Conservation (phyloP, 2,888 invertebrate genomes). For the Polydrusus tereticollis region DNA sequence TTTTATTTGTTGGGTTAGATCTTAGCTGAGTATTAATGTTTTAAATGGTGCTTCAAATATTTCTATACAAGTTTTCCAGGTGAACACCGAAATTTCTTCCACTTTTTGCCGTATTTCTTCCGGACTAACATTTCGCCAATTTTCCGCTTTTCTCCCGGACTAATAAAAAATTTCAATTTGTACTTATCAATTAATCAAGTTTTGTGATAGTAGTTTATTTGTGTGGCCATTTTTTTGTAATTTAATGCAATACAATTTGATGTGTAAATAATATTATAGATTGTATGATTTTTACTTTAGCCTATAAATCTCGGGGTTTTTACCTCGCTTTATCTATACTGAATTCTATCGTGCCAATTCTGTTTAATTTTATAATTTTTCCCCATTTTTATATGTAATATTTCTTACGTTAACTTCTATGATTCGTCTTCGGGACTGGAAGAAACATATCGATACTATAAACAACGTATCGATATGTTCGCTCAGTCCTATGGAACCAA, state of each 20-base stretch:
- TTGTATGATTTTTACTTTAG: not conserved
- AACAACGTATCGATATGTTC: too few species aligned
- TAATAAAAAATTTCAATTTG: too few species aligned
- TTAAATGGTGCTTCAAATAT: too few species aligned
- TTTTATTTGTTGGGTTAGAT: too few species aligned
- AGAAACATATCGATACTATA: too few species aligned
- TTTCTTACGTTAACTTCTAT: not conserved
- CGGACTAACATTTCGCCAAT: too few species aligned
- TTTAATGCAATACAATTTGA: not conserved
- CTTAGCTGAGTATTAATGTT: too few species aligned
- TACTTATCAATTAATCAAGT: constrained; percentile 12
- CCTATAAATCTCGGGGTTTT: not conserved
- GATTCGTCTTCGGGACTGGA: too few species aligned
- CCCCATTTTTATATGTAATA: not conserved
- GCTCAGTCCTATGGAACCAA: not conserved
- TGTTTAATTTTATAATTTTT: constrained; percentile 21
- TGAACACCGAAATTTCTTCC: too few species aligned
- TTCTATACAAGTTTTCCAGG: too few species aligned
- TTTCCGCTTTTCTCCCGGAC: too few species aligned
- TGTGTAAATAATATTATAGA: not conserved
- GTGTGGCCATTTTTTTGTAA: constrained; percentile 21
- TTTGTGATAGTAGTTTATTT: constrained; percentile 30
- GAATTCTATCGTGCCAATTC: constrained; percentile 44
- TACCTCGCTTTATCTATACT: not conserved
- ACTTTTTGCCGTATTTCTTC: too few species aligned